These are phyloP conservation scores for Galeopsomyia nigrocyanea DNA, from an alignment of 2,888 invertebrate genomes.

Conservation along the genomic window DNA sequence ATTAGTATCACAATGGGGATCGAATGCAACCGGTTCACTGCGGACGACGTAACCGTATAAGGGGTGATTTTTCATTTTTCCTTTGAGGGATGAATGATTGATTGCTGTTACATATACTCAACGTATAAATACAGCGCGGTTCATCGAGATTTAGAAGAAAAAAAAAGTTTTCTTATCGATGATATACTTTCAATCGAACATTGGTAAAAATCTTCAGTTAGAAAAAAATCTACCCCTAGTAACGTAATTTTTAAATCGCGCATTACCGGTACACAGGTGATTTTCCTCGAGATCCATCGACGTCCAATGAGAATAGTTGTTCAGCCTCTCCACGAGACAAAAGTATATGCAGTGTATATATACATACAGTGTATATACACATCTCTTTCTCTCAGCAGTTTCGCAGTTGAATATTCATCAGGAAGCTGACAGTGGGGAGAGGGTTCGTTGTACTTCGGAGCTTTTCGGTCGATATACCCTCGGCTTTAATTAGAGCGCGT, in stretches of 20 bases:
- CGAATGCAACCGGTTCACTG: conserved; percentile 15
- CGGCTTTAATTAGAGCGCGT: conserved; percentile 47
- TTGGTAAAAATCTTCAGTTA: too few relatives aligned
- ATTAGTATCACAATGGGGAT: conserved; percentile 39
- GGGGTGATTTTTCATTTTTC: conserved; percentile 4
- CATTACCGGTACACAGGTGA: conserved; percentile 38
- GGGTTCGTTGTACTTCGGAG: conserved; percentile 43
- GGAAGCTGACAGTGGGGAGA: conserved; percentile 12
- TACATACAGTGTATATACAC: too few relatives aligned
- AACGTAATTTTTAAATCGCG: too few relatives aligned
- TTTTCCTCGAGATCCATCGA: conserved; percentile 22
- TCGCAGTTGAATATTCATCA: conserved; percentile 44
- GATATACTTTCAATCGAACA: too few relatives aligned
- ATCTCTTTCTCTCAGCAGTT: too few relatives aligned
- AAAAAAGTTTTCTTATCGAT: too few relatives aligned
- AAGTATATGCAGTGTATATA: not conserved
- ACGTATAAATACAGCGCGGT: too few relatives aligned
- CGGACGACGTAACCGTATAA: too few relatives aligned
- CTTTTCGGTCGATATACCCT: conserved; percentile 43
- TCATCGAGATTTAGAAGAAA: too few relatives aligned
- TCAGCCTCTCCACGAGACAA: not conserved
- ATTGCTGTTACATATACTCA: not conserved
- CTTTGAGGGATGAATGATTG: not conserved
- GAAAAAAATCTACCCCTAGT: too few relatives aligned
- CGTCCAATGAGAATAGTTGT: not conserved